These are phyloP conservation scores for Standfussiana lucernea DNA, from an alignment of 2,888 invertebrate genomes.

Conservation along the genomic window DNA sequence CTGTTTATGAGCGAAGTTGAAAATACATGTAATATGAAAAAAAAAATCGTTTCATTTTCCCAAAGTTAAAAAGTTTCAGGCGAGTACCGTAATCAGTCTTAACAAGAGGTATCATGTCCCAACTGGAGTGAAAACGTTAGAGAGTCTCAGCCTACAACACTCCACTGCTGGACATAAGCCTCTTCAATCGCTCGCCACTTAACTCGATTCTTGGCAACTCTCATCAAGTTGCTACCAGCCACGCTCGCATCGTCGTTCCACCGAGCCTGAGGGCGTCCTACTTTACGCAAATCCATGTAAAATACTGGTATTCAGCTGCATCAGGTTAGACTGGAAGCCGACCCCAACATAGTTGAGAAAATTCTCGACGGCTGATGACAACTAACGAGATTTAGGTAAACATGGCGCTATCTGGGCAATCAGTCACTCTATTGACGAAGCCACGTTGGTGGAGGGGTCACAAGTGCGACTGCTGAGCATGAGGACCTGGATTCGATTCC, in stretches of 20 bases:
- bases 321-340: too few species aligned
- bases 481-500: too few species aligned
- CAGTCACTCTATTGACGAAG: too few species aligned
- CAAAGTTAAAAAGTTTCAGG: not conserved
- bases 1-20: constrained; percentile 66
- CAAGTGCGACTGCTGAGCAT: too few species aligned
- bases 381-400: too few species aligned
- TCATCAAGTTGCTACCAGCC: not conserved
- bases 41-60: constrained; percentile 43
- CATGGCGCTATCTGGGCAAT: too few species aligned
- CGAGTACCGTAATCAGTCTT: not conserved
- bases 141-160: not conserved
- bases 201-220: not conserved
- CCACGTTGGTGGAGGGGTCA: too few species aligned
- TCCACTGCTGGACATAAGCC: not conserved
- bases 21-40: constrained; percentile 69
- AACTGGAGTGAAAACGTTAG: not conserved
- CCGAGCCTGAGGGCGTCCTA: too few species aligned
- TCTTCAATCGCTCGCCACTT: not conserved
- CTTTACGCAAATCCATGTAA: too few species aligned
- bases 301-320: not conserved
- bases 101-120: not conserved
- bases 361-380: too few species aligned
- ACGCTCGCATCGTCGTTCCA: too few species aligned
- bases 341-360: too few species aligned